A percentile compares a stretch with the other conserved stretches of the same genome.
phyloP scores from a whole-genome alignment of 64 coral and sea anemone genomes.

The Montipora capricornis region DNA sequence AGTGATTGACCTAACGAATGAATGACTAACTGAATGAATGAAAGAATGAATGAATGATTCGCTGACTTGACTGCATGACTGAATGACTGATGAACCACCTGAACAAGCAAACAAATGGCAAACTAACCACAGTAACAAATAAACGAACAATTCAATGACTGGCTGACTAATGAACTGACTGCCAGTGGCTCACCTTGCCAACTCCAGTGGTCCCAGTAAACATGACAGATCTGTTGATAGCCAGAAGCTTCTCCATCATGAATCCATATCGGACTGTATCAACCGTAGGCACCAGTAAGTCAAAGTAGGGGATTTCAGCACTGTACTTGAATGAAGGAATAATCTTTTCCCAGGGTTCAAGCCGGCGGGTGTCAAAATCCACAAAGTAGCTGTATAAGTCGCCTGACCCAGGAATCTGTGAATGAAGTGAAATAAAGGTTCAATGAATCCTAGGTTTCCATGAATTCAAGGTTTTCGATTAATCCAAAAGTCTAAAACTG shows the following conservation, averaged over 20 bases:
- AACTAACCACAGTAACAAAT: too few species aligned
- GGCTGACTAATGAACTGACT: too few species aligned
- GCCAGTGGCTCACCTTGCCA: constrained; percentile 78
- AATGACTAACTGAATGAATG: not conserved
- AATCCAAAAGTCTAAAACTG: too few species aligned
- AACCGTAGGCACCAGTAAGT: constrained; percentile 95
- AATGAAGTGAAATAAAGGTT: not conserved
- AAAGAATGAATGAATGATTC: not conserved
- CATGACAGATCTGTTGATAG: constrained; percentile 91
- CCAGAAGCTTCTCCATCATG: constrained; percentile 93
- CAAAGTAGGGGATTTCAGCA: constrained; percentile 89
- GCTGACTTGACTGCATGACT: too few species aligned
- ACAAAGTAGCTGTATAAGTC: constrained; percentile 98
- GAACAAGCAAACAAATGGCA: too few species aligned
- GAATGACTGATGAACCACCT: too few species aligned
- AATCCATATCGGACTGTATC: constrained; percentile 97
- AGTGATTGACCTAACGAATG: too few species aligned
- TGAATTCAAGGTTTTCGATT: too few species aligned
- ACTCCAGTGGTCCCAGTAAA: constrained; percentile 99
- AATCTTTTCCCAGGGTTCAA: constrained; percentile 99
- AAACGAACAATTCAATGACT: too few species aligned
- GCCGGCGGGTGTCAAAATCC: constrained; percentile 93
- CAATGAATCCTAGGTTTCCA: not conserved
- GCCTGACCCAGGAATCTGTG: constrained; percentile 89
- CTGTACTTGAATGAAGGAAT: constrained; percentile 96